Base-by-base conservation (phyloP, 2,888 invertebrate species). In the Caenorhabditis sulstoni region DNA sequence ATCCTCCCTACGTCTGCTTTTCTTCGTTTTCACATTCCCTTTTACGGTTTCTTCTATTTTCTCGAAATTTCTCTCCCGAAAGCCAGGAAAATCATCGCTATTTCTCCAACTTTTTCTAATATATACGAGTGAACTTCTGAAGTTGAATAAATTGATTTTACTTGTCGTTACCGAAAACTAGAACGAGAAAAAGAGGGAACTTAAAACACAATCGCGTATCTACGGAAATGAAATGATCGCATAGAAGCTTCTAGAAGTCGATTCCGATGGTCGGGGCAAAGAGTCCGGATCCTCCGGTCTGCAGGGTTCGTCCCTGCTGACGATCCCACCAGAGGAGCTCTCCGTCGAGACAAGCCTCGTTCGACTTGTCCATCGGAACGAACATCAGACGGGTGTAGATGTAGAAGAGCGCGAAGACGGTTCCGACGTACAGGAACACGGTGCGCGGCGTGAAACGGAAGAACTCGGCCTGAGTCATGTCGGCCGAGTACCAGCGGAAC, bases 401-500 rank as follows among this genome's bases (percentile, higher is more conserved):
- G 79, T 88, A 89, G 82, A 89, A 85, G 20, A 81, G 65, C 14
- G 88, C 81, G 57, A 89, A 73, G 29, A 85, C 76, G 11, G 80
- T 67, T 53, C 87, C 88, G 41, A 86, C 83, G 79, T 87, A 90
- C 22, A 89, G 79, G 74, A 90, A 86, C 16, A 89, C 85, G 22
- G 84, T 71, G 37, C 79, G 81, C 11, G 90, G 90, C 11, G 90
- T 90, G 66, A 82, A 78, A 37, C 90, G 88, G 83, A 90, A 87
- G 82, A 85, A 85, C 65, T 90, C 90, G 4, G 86, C 85, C 64
- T 87, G 88, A 5, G 86, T 88, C 89, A 90, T 90, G 65, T 90
- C 89, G 44, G 87, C 86, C 8, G 90, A 87, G 76, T 90, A 90
- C 90, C 90, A 90, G 35, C 90, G 87, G 85, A 90, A 90, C 88